Conservation (phyloP, 2,888 invertebrate genomes). For the Limnephilus lunatus region DNA sequence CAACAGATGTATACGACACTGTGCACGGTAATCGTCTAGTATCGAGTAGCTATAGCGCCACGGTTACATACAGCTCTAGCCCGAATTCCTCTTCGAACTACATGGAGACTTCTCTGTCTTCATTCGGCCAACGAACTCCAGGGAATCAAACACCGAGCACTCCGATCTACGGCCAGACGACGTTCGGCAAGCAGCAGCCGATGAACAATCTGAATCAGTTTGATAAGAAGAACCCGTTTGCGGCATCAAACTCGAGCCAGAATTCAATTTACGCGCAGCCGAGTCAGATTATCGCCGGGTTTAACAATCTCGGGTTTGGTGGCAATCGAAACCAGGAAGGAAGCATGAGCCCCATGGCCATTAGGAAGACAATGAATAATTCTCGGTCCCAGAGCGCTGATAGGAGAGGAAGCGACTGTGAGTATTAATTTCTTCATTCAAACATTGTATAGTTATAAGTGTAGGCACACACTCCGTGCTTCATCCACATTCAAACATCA, state of each 20-base stretch:
- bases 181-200: constrained; percentile 59
- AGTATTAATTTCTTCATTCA: constrained; percentile 66
- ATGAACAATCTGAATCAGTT: constrained; percentile 52
- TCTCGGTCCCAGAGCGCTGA: constrained; percentile 80
- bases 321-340: constrained; percentile 68
- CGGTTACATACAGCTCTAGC: constrained; percentile 72
- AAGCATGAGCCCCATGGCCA: constrained; percentile 75
- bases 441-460: too few relatives aligned
- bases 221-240: constrained; percentile 62
- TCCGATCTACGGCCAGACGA: constrained; percentile 74
- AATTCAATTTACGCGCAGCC: constrained; percentile 76
- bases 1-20: constrained; percentile 68
- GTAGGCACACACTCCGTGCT: too few relatives aligned
- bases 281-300: constrained; percentile 71
- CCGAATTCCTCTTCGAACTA: constrained; percentile 74
- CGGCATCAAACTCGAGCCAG: constrained; percentile 46
- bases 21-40: constrained; percentile 44
- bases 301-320: constrained; percentile 69
- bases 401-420: constrained; percentile 76
- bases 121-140: constrained; percentile 73
- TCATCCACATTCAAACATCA: too few relatives aligned
- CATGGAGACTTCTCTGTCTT: constrained; percentile 72
- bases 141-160: constrained; percentile 67
- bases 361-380: constrained; percentile 75
- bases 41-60: constrained; percentile 62